Evolutionary conservation across 2,797 vertebrate genomes (phyloP).

Genomic region (Synanceia verrucosa): DNA sequence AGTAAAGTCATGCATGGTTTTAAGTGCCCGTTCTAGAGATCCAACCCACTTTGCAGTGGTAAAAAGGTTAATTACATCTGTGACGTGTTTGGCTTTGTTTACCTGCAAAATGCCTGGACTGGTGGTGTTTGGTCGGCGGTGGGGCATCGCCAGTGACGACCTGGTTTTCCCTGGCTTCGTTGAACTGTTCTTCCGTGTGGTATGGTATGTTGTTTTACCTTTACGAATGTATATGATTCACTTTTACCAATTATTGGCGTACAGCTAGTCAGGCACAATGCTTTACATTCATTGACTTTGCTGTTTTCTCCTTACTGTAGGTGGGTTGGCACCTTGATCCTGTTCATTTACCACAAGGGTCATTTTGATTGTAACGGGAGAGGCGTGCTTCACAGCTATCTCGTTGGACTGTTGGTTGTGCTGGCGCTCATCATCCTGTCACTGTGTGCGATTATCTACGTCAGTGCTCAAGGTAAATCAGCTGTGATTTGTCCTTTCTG

Average conservation of each 20-base stretch:
- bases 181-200: constrained; percentile 86
- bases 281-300: not conserved
- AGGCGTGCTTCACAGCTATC: constrained; percentile 86
- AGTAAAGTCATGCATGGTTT: constrained; percentile 38
- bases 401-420: constrained; percentile 89
- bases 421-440: constrained; percentile 87
- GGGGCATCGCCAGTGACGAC: constrained; percentile 95
- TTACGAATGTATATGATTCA: not conserved
- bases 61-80: not conserved
- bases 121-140: constrained; percentile 91
- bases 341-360: constrained; percentile 87
- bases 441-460: constrained; percentile 85
- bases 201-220: constrained; percentile 84
- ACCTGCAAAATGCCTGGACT: constrained; percentile 87
- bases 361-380: constrained; percentile 86
- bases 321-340: constrained; percentile 89
- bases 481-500: not conserved
- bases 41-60: not conserved
- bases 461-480: constrained; percentile 92
- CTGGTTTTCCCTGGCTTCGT: constrained; percentile 91
- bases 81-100: not conserved
- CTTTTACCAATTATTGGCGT: not conserved
- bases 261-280: not conserved
- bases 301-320: constrained; percentile 63
- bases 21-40: not conserved